These are phyloP conservation scores for Passer montanus DNA, from an alignment of 2,113 vertebrate genomes.

Conservation along the genomic window DNA sequence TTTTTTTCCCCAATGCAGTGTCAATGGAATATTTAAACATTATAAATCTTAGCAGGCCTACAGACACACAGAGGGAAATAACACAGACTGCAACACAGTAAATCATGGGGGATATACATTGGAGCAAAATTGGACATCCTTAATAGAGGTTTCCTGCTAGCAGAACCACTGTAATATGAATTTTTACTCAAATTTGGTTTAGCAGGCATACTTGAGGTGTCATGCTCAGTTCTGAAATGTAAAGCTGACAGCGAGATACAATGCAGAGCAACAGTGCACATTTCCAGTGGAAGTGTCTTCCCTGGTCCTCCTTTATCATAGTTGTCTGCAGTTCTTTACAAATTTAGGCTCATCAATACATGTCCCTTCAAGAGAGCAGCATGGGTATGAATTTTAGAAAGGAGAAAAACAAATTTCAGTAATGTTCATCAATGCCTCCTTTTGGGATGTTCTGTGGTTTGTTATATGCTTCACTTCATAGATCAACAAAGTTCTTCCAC, in stretches of 20 bases:
- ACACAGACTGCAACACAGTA: background rate
- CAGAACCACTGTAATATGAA: background rate
- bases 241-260: background rate
- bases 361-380: rapidly evolving
- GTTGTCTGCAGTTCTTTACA: background rate
- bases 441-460: background rate
- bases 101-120: background rate
- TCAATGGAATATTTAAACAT: background rate
- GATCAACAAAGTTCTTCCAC: background rate
- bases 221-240: background rate
- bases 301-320: background rate
- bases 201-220: background rate
- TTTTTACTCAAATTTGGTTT: conserved; percentile 28
- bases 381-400: background rate
- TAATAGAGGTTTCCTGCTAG: conserved; percentile 19
- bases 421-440: background rate
- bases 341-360: background rate
- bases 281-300: background rate
- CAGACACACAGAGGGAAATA: background rate
- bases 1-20: background rate
- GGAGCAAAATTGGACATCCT: background rate
- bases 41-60: background rate
- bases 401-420: background rate
- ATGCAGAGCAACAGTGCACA: background rate
- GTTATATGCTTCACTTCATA: background rate